Evolutionary conservation across 1,140 invertebrate genomes (phyloP).

Genomic region (Uloborus diversus): DNA sequence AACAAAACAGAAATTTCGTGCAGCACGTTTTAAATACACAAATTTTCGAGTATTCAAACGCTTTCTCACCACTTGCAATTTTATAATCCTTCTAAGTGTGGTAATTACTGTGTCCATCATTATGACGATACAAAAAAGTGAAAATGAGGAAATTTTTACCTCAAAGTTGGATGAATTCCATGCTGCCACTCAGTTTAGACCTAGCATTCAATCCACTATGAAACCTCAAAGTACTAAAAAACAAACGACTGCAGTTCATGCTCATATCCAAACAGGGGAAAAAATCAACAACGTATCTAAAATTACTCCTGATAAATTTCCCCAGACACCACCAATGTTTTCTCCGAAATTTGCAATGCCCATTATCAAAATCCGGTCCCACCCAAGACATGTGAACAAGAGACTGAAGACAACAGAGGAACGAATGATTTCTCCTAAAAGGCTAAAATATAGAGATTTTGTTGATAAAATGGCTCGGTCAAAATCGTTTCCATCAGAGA

Average conservation of each 20-base stretch:
- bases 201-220: background rate
- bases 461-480: constrained; percentile 6
- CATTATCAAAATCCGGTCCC: constrained; percentile 14
- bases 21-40: constrained; percentile 24
- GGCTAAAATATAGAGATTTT: constrained; percentile 25
- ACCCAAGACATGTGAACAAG: background rate
- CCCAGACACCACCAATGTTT: too few species aligned
- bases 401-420: constrained; percentile 1
- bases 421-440: constrained; percentile 11
- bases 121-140: background rate
- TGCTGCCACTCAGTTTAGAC: background rate
- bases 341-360: constrained; percentile 9
- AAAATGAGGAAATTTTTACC: background rate
- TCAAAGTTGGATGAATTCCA: constrained; percentile 25
- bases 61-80: background rate
- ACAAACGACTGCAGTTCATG: background rate
- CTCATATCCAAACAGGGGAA: background rate
- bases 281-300: too few species aligned
- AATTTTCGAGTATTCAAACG: background rate
- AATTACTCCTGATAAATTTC: too few species aligned
- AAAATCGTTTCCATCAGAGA: constrained; percentile 1
- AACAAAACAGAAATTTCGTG: background rate
- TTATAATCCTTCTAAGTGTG: background rate
- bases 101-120: background rate
- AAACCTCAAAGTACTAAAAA: background rate